Evolutionary conservation across 2,888 invertebrate species (phyloP).

Genomic region (Poecilobothrus nobilitatus): DNA sequence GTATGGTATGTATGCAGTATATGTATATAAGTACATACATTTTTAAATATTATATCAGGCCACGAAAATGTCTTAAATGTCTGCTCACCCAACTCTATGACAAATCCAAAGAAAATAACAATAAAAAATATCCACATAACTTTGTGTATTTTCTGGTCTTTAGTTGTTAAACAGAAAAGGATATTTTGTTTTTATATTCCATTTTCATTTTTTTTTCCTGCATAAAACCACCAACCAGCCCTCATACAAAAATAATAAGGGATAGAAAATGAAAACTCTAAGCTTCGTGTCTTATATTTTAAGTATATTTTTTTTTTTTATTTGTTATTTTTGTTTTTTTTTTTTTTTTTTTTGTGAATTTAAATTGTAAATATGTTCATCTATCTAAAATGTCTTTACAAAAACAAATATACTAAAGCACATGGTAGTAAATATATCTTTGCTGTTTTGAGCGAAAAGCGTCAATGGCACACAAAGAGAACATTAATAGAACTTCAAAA

Average conservation of each 20-base stretch:
- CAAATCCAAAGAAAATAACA: not conserved
- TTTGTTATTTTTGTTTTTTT: no score
- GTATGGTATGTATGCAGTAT: no score
- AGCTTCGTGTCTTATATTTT: not conserved
- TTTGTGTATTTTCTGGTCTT: not conserved
- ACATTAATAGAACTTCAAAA: constrained; percentile 1
- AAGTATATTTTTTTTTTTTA: not conserved
- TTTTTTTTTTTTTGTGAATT: not conserved
- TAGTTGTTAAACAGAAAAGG: not conserved
- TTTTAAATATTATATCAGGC: not conserved
- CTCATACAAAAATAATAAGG: not conserved
- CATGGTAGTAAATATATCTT: not conserved
- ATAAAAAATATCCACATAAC: not conserved
- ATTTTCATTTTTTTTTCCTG: no score
- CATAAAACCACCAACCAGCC: no score
- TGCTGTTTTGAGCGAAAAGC: not conserved
- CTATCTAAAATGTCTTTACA: not conserved
- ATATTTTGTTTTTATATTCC: not conserved
- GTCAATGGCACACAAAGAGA: constrained; percentile 1
- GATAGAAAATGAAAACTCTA: not conserved
- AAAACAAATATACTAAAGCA: not conserved
- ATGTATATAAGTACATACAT: no score
- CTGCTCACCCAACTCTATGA: not conserved
- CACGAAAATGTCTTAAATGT: not conserved
- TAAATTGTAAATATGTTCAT: constrained; percentile 6